Evolutionary conservation across 2,113 vertebrate species (phyloP).

Genomic region (Zingel zingel): DNA sequence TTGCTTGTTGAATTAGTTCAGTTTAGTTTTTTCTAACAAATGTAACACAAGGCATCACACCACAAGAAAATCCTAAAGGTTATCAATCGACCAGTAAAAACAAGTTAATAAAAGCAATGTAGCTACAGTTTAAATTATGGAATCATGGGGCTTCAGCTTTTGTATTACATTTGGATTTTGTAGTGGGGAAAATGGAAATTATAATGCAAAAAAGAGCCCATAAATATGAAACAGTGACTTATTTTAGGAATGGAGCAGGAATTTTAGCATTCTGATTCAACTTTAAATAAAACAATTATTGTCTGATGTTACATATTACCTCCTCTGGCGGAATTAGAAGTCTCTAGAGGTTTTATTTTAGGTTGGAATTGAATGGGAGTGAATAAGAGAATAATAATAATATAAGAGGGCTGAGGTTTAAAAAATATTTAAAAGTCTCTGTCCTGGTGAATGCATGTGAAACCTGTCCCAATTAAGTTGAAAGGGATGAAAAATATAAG

Average conservation of each 20-base stretch:
- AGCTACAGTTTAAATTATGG: not conserved
- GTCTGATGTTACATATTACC: not conserved
- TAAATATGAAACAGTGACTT: too few relatives aligned
- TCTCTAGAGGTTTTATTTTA: not conserved
- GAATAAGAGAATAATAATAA: too few relatives aligned
- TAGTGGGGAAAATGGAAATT: too few relatives aligned
- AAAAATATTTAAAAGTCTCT: not conserved
- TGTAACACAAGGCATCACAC: not conserved
- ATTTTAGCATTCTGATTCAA: constrained; percentile 7
- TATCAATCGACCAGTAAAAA: not conserved
- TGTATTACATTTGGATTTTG: not conserved
- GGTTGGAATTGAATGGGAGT: not conserved
- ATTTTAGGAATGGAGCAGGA: not conserved
- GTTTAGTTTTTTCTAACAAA: not conserved
- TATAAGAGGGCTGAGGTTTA: not conserved
- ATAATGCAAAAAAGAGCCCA: too few relatives aligned
- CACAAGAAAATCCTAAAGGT: not conserved
- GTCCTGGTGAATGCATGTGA: not conserved
- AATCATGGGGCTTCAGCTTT: not conserved
- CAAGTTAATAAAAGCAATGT: not conserved
- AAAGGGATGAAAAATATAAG: not conserved
- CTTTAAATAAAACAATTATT: not conserved
- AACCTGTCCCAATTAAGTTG: not conserved
- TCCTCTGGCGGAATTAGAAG: not conserved
- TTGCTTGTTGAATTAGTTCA: not conserved